Conservation (phyloP, 1,140 invertebrate genomes). For the Gerris buenoi region DNA sequence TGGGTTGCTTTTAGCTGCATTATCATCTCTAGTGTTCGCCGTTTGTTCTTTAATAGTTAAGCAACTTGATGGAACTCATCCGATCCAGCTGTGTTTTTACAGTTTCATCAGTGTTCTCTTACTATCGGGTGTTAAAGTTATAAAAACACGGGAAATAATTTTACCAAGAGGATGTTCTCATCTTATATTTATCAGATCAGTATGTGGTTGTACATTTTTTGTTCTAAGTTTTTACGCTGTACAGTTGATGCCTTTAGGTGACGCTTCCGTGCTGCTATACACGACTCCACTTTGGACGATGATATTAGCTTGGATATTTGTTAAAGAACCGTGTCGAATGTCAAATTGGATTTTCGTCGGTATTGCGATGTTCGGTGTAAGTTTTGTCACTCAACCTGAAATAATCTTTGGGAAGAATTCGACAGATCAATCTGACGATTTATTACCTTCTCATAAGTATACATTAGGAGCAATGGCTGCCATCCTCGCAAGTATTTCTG, state of each 20-base stretch:
- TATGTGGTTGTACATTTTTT: constrained; percentile 4
- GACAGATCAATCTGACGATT: not conserved
- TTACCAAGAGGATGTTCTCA: not conserved
- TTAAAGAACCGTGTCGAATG: not conserved
- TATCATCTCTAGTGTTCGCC: not conserved
- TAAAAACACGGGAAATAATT: not conserved
- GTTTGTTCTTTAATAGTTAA: not conserved
- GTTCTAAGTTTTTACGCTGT: constrained; percentile 5
- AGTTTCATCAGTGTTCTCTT: not conserved
- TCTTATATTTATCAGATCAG: not conserved
- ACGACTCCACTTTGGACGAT: constrained; percentile 7
- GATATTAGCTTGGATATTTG: not conserved
- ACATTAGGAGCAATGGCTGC: not conserved
- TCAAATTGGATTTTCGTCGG: not conserved
- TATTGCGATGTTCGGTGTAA: not conserved
- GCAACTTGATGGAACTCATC: not conserved
- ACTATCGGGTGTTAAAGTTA: not conserved
- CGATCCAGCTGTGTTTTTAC: not conserved
- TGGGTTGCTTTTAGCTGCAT: not conserved
- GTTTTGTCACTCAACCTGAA: constrained; percentile 6
- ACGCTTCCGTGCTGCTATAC: constrained; percentile 11
- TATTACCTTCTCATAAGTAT: not conserved
- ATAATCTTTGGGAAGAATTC: not conserved
- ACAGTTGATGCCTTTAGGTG: constrained; percentile 9
- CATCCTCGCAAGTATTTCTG: not conserved